Evolutionary conservation across 2,113 vertebrate genomes (phyloP), one percentile per base, ranked within the genome.

Genomic region (Pampusana beccarii): DNA sequence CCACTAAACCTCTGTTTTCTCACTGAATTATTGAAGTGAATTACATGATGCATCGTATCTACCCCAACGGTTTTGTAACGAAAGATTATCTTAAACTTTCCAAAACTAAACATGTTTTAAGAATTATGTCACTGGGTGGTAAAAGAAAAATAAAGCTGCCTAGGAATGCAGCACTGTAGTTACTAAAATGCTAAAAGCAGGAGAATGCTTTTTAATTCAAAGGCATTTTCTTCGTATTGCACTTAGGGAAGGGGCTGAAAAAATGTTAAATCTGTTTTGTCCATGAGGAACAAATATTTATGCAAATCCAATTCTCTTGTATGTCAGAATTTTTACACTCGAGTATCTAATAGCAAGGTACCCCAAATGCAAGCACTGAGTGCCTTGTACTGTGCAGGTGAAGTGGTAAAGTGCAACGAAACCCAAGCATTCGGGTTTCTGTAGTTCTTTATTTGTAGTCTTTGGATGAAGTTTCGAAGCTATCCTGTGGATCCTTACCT

Each of bases 41-140:
- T 46, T 60, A 9, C 0, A 0, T 61, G 29, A 18, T 16, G 17
- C 29, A 11, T 71, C 4, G 0, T 74, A 21, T 54, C 31, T 71
- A 20, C 2, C 12, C 8, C 16, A 29, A 42, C 46, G n/a, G 2
- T 53, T 69, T 90, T 58, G 17, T 14, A 44, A 58, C 3, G 74
- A 74, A 84, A 48, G 34, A 42, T 38, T 48, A 16, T 65, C 29
- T 75, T 83, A 46, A 73, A 57, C 65, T 57, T 89, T 36, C 11
- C 16, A 64, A 78, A 90, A 36, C 13, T 2, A n/a, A 82, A 34
- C 14, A 25, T 0, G 2, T 54, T 57, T 64, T 36, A 29, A 85
- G 40, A 31, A 15, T 92, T 84, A 29, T 54, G 61, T 28, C 62
- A 13, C 74, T 80, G 46, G 16, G 54, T 69, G 70, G 57, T 73